phyloP scores from a whole-genome alignment of 2,888 invertebrate species.

The Caenorhabditis zanzibari region DNA sequence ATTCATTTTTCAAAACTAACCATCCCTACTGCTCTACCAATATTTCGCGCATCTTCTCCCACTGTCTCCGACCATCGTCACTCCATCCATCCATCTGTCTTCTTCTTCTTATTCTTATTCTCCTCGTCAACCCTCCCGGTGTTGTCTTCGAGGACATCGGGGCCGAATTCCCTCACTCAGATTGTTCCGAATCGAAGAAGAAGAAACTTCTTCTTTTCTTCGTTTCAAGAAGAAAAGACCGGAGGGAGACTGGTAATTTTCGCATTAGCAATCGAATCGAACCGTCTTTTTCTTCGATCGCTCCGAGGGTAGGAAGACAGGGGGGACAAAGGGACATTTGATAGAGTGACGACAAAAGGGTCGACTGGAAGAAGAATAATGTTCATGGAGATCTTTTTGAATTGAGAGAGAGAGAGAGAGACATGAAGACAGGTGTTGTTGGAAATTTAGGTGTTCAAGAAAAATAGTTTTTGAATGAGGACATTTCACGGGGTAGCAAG shows the following conservation, averaged over 20 bases:
- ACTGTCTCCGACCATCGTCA: not conserved
- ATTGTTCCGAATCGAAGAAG: conserved; percentile 22
- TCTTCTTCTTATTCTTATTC: too few relatives aligned
- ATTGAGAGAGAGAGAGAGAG: not conserved
- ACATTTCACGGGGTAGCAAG: too few relatives aligned
- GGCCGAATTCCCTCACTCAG: conserved; percentile 14
- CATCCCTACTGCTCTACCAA: not conserved
- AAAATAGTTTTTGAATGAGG: too few relatives aligned
- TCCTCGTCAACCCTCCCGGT: not conserved
- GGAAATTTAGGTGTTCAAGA: too few relatives aligned
- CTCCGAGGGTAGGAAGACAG: conserved; percentile 5
- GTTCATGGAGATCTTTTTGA: conserved; percentile 32
- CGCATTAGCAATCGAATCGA: conserved; percentile 60
- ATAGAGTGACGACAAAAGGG: not conserved
- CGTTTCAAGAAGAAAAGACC: not conserved
- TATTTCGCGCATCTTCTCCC: not conserved
- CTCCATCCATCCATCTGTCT: conserved; percentile 1
- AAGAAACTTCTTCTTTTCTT: conserved; percentile 25
- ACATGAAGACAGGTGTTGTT: not conserved
- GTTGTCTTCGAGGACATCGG: conserved; percentile 60
- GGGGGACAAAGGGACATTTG: conserved; percentile 50
- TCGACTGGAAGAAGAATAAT: conserved; percentile 22
- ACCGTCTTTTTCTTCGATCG: not conserved
- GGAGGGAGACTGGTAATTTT: conserved; percentile 63
- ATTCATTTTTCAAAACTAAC: too few relatives aligned